Conservation (phyloP, 2,113 vertebrate genomes). For the Pandion haliaetus region DNA sequence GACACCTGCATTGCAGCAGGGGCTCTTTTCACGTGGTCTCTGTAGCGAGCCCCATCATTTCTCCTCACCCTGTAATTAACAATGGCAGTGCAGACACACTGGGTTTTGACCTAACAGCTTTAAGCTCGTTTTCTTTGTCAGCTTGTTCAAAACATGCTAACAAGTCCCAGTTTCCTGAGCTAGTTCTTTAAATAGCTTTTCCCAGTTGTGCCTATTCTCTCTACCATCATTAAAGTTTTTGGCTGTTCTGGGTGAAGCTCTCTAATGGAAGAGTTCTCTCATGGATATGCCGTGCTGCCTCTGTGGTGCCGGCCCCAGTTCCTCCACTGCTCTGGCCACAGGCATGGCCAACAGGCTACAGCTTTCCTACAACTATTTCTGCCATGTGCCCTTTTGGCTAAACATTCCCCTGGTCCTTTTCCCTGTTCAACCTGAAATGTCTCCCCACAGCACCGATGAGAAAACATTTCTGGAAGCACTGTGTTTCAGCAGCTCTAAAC, state of each 20-base stretch:
- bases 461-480: background rate
- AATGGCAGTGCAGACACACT: background rate
- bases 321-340: background rate
- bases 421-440: background rate
- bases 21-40: background rate
- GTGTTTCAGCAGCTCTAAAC: background rate
- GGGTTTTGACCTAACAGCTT: background rate
- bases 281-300: rapidly evolving
- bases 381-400: background rate
- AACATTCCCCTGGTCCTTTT: background rate
- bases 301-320: rapidly evolving
- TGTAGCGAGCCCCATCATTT: background rate
- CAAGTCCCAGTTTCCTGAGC: background rate
- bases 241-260: background rate
- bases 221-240: background rate
- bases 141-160: background rate
- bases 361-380: background rate
- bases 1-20: too few species aligned
- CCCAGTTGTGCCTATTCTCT: background rate
- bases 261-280: rapidly evolving
- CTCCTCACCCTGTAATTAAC: background rate
- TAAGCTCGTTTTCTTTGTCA: background rate
- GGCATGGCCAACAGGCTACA: rapidly evolving
- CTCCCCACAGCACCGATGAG: background rate
- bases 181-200: background rate